Conservation (phyloP, 2,888 invertebrate species). For the Trichacis sp. region DNA sequence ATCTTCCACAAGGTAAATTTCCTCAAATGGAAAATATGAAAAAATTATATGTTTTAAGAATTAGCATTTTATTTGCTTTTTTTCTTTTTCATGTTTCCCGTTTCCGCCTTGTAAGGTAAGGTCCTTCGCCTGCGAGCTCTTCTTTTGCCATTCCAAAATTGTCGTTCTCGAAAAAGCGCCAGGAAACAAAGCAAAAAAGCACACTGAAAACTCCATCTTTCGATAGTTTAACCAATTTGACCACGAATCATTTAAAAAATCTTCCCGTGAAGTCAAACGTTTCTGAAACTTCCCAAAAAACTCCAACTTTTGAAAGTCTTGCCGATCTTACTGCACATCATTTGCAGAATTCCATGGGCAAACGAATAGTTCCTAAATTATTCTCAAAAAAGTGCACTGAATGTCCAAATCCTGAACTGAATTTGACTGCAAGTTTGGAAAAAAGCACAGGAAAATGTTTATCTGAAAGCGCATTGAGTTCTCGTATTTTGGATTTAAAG, state of each 20-base stretch:
- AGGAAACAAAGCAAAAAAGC: constrained; percentile 3
- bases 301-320: constrained; percentile 51
- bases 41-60: no score
- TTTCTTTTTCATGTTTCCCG: constrained; percentile 58
- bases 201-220: constrained; percentile 38
- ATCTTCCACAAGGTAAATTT: constrained; percentile 19
- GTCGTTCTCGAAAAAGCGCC: constrained; percentile 17
- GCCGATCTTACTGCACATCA: constrained; percentile 60
- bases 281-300: neutral
- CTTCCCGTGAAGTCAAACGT: neutral
- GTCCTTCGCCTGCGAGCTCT: constrained; percentile 49
- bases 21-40: neutral
- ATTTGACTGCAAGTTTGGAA: neutral
- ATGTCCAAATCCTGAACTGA: neutral
- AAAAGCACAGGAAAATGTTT: no score
- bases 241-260: constrained; percentile 56
- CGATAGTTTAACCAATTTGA: constrained; percentile 56
- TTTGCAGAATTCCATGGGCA: constrained; percentile 42
- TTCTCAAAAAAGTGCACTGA: neutral
- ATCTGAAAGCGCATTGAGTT: neutral
- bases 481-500: constrained; percentile 12
- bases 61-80: constrained; percentile 26
- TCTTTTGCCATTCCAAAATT: constrained; percentile 39
- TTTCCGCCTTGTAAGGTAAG: constrained; percentile 64
- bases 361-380: neutral